phyloP scores from a whole-genome alignment of 2,888 invertebrate genomes.

The Dioctria linearis region DNA sequence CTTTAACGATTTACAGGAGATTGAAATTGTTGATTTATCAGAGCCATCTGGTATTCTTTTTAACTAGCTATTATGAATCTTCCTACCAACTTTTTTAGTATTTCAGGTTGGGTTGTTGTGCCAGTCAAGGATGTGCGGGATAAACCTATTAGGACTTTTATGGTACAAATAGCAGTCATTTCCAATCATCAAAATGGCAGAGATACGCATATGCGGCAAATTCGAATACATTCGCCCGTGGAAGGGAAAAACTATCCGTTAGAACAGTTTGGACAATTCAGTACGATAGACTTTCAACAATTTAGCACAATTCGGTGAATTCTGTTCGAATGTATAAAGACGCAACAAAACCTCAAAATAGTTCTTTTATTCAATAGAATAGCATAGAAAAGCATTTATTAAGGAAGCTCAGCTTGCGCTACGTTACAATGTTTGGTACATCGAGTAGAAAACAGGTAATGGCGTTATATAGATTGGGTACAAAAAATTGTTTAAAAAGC shows the following conservation, averaged over 20 bases:
- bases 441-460: too few relatives aligned
- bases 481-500: too few relatives aligned
- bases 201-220: conserved; percentile 98
- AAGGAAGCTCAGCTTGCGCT: too few relatives aligned
- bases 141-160: conserved; percentile 92
- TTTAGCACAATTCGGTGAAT: conserved; percentile 83
- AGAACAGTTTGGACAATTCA: conserved; percentile 83
- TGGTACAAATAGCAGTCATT: conserved; percentile 96
- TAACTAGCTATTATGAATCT: neutral
- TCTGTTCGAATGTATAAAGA: too few relatives aligned
- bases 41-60: conserved; percentile 83
- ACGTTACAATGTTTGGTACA: too few relatives aligned
- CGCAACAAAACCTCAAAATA: too few relatives aligned
- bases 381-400: too few relatives aligned
- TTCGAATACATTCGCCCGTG: conserved; percentile 92
- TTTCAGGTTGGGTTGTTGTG: conserved; percentile 92
- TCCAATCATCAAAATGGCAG: conserved; percentile 99
- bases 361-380: too few relatives aligned
- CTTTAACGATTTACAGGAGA: conserved; percentile 96
- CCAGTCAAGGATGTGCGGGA: conserved; percentile 91
- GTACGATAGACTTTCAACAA: conserved; percentile 86
- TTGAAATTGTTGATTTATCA: conserved; percentile 92
- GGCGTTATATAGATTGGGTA: too few relatives aligned
- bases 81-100: neutral
- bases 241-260: conserved; percentile 74